Conservation (phyloP, 2,797 vertebrate genomes). For the Manis pentadactyla region DNA sequence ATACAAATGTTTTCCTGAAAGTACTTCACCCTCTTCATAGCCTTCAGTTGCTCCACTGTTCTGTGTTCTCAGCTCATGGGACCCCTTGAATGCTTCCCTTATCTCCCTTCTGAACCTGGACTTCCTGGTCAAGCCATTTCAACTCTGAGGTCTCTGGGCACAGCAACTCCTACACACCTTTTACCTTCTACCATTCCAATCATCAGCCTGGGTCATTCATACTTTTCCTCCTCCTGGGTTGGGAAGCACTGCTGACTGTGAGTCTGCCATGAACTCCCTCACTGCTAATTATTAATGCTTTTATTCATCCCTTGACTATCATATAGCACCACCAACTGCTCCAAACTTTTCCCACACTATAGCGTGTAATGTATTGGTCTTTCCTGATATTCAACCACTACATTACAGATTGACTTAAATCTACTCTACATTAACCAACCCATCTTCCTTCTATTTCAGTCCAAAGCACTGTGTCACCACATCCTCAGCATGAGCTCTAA, state of each 20-base stretch:
- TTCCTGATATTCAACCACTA: constrained; percentile 24
- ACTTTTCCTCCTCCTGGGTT: background rate
- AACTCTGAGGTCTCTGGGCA: background rate
- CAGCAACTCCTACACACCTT: background rate
- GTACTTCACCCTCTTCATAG: too few relatives aligned
- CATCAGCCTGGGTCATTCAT: background rate
- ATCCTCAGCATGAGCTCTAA: background rate
- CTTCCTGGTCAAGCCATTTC: background rate
- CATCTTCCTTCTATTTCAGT: background rate
- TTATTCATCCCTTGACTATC: background rate
- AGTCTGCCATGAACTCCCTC: background rate
- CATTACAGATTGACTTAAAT: background rate
- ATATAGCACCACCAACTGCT: background rate
- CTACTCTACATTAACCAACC: background rate
- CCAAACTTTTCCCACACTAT: background rate
- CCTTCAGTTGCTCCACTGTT: background rate
- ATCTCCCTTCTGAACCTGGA: background rate
- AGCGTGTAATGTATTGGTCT: background rate
- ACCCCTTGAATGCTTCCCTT: background rate
- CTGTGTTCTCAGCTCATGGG: background rate
- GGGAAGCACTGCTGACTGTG: background rate
- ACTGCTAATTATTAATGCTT: background rate
- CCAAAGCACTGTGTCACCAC: background rate
- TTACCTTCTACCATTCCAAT: background rate
- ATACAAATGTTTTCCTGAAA: too few relatives aligned